A percentile compares a stretch with the other conserved stretches of the same genome.
Conservation (phyloP, 1,140 invertebrate genomes). For the Pachypeltis micranthus region DNA sequence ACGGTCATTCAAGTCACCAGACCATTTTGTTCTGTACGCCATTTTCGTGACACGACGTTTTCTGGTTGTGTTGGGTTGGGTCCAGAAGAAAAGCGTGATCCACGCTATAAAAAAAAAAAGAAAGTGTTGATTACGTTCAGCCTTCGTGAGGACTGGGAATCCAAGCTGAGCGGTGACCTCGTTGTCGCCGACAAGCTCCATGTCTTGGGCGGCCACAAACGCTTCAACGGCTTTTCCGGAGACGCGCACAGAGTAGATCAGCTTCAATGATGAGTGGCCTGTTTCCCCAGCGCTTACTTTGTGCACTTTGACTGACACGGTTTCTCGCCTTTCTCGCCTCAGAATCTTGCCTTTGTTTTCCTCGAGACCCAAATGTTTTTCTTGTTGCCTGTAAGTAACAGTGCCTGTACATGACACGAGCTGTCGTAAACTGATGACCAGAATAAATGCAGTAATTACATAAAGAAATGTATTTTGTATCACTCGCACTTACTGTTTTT, state of each 20-base stretch:
- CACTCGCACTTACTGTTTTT: no score
- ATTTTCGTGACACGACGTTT: no score
- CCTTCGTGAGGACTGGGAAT: constrained; percentile 63
- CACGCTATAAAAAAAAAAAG: no score
- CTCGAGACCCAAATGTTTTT: constrained; percentile 49
- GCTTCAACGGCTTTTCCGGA: constrained; percentile 63
- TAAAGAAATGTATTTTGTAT: no score
- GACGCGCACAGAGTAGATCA: constrained; percentile 66
- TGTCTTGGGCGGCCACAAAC: constrained; percentile 61
- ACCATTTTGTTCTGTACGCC: no score
- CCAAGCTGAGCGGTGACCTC: constrained; percentile 62
- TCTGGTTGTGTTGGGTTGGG: no score
- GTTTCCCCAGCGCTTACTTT: constrained; percentile 2
- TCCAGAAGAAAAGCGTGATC: no score
- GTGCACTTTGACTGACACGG: constrained; percentile 22
- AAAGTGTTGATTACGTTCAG: constrained; percentile 52
- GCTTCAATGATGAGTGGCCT: constrained; percentile 31
- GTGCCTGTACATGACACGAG: no score
- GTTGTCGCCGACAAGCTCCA: constrained; percentile 56
- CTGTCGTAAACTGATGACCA: no score
- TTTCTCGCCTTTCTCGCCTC: constrained; percentile 15
- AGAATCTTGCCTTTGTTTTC: constrained; percentile 9
- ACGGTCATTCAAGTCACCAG: no score
- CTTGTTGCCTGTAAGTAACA: constrained; percentile 49
- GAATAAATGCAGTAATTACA: no score